phyloP scores from a whole-genome alignment of 2,797 vertebrate genomes.

The Dipus sagitta region DNA sequence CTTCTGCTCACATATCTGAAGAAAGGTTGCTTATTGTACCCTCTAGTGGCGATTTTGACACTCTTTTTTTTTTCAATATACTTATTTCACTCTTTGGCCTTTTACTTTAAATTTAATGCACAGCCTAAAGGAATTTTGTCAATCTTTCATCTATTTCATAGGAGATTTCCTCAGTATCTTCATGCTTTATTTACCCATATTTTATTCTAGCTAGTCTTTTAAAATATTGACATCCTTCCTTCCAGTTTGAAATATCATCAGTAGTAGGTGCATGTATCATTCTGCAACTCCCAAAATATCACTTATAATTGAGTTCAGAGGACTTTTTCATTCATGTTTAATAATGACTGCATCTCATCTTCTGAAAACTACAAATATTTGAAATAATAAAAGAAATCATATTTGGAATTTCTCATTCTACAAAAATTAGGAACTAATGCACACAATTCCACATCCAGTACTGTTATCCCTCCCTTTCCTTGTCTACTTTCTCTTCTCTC shows the following conservation, averaged over 20 bases:
- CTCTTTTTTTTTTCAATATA: conserved; percentile 21
- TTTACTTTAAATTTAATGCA: neutral
- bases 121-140: conserved; percentile 5
- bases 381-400: conserved; percentile 36
- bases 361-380: conserved; percentile 61
- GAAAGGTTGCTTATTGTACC: conserved; percentile 59
- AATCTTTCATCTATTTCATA: neutral
- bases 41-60: conserved; percentile 75
- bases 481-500: neutral
- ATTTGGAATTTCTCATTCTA: neutral
- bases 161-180: conserved; percentile 16
- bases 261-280: neutral
- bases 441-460: neutral
- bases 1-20: conserved; percentile 31
- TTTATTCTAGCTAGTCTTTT: conserved; percentile 6
- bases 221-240: conserved; percentile 11
- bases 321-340: neutral
- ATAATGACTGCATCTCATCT: conserved; percentile 1
- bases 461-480: neutral
- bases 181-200: conserved; percentile 41
- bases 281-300: neutral
- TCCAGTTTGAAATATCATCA: conserved; percentile 45
- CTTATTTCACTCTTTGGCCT: conserved; percentile 37
- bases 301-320: conserved; percentile 32
- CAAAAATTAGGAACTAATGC: neutral